Evolutionary conservation across 2,888 invertebrate genomes (phyloP), one percentile per base, ranked within the genome.

Genomic region (Keiferia lycopersicella): DNA sequence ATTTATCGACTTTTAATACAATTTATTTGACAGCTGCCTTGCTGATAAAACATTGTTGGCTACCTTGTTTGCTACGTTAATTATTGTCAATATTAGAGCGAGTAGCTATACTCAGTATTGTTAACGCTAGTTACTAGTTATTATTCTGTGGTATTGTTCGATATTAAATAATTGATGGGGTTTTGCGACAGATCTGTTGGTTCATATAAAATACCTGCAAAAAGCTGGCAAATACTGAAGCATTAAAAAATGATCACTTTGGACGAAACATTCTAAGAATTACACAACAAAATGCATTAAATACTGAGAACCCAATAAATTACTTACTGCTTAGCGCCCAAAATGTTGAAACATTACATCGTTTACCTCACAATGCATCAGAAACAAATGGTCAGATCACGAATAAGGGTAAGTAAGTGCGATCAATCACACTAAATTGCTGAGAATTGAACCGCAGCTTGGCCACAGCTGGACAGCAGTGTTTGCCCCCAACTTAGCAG

Each of bases 301-400:
- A 6, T 6, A 26, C 26, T 26, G 26, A 26, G 6, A 6, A 2
- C 2, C 26, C 6, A 26, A 26, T 4, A 6, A 26, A 26, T 26
- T 6, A 26, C 26, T 26, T 26, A 26, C 2, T 6, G 6, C 26
- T 26, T 26, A 26, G 26, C 6, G 26, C 26, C 26, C 6, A 4
- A 26, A 26, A 26, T 4, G 26, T 53, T 59, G n/a, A n/a, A n/a
- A n/a, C n/a, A n/a, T 34, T 8, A 61, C 50, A n/a, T n/a, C n/a
- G 48, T 34, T 61, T 26, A 50, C 50, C 12, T 48, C 10, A 64
- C 63, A 51, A 41, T 0, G 53, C 50, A 39, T 38, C 18, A 39
- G 16, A 61, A 67, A 67, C 66, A 67, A 59, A 69, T 74, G 67
- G 64, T 66, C 64, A 58, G 70, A 66, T 73, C 74, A 74, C 66